These are phyloP conservation scores for Bradypus variegatus DNA, from an alignment of 2,797 vertebrate species.

Conservation along the genomic window DNA sequence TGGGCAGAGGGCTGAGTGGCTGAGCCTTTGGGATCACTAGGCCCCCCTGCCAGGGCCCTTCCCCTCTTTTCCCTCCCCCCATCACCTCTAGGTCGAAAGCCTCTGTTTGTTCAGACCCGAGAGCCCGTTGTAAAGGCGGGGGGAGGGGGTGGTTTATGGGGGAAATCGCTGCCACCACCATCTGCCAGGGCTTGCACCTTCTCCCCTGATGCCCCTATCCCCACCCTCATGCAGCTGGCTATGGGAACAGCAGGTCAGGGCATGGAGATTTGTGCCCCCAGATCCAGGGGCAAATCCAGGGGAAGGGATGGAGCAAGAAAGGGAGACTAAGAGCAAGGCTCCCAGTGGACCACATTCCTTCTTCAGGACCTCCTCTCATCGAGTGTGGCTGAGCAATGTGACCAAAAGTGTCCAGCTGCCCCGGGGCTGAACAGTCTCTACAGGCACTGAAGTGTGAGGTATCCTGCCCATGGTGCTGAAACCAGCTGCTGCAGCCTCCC, in stretches of 20 bases:
- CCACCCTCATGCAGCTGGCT: conserved; percentile 53
- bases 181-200: conserved; percentile 81
- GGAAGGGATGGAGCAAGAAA: background rate
- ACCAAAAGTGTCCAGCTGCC: background rate
- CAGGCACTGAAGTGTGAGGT: background rate
- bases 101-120: conserved; percentile 87
- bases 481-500: background rate
- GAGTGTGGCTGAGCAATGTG: background rate
- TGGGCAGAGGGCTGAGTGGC: conserved; percentile 88
- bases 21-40: conserved; percentile 69
- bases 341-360: background rate
- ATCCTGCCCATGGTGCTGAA: conserved; percentile 39
- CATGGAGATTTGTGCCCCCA: background rate
- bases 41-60: conserved; percentile 73
- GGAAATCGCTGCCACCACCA: conserved; percentile 88
- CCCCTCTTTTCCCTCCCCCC: conserved; percentile 65
- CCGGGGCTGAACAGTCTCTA: background rate
- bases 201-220: conserved; percentile 36
- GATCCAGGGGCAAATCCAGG: background rate
- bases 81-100: conserved; percentile 72
- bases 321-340: background rate
- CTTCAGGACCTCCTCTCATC: background rate
- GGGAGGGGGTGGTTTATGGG: conserved; percentile 84
- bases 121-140: conserved; percentile 58
- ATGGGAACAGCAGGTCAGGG: background rate